phyloP scores from a whole-genome alignment of 2,888 invertebrate species.

The Lepidonotus clava region DNA sequence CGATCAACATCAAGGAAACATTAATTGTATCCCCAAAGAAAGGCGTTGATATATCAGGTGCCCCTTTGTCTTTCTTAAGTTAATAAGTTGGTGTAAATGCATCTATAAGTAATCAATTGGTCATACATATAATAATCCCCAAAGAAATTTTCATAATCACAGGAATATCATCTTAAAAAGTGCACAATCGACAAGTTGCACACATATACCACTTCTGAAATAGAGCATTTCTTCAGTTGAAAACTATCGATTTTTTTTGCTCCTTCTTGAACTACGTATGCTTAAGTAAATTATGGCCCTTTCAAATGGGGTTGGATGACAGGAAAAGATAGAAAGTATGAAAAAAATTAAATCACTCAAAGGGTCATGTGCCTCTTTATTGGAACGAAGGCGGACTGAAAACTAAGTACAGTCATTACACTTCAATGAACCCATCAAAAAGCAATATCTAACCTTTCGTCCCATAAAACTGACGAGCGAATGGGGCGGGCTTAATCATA shows the following conservation, averaged over 20 bases:
- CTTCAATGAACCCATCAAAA: constrained; percentile 9
- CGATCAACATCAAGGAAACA: not conserved
- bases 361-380: constrained; percentile 14
- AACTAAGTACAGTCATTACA: constrained; percentile 29
- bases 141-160: not conserved
- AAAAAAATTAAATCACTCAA: not conserved
- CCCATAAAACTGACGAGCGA: not conserved
- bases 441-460: constrained; percentile 33
- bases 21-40: not conserved
- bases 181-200: constrained; percentile 10
- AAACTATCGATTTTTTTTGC: not conserved
- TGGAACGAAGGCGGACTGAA: constrained; percentile 1
- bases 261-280: not conserved
- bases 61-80: constrained; percentile 2
- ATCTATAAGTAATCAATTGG: not conserved
- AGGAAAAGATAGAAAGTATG: not conserved
- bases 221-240: not conserved
- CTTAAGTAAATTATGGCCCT: not conserved
- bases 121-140: not conserved
- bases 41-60: not conserved
- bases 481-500: constrained; percentile 27
- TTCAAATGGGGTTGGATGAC: not conserved
- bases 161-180: not conserved
- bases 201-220: constrained; percentile 1
- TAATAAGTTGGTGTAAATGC: not conserved